Conservation (phyloP, 1,140 invertebrate species). For the Mizuhopecten yessoensis region DNA sequence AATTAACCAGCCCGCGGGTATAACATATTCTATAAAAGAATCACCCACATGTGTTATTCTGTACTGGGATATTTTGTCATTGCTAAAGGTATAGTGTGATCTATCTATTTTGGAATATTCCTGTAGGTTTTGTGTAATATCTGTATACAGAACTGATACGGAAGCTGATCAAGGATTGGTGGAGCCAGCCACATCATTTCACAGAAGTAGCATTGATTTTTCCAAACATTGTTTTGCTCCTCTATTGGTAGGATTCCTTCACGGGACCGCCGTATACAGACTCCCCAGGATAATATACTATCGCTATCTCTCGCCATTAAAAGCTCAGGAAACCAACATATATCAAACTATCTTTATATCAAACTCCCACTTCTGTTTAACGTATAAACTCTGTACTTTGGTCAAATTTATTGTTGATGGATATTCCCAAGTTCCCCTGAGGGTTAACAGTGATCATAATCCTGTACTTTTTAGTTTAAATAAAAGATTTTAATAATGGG, state of each 20-base stretch:
- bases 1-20: too few relatives aligned
- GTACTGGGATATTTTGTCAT: too few relatives aligned
- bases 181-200: background rate
- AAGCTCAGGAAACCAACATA: background rate
- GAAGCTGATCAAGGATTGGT: background rate
- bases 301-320: background rate
- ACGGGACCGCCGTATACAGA: background rate
- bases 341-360: background rate
- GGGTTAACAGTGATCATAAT: background rate
- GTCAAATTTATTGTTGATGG: background rate
- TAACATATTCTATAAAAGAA: too few relatives aligned
- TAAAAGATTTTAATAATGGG: background rate
- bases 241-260: background rate
- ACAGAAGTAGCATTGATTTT: conserved; percentile 27
- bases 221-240: conserved; percentile 3
- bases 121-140: background rate
- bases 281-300: background rate
- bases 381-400: background rate
- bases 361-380: conserved; percentile 5
- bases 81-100: too few relatives aligned
- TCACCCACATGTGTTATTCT: too few relatives aligned
- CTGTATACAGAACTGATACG: background rate
- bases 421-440: background rate
- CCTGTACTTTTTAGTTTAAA: background rate
- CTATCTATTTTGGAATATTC: background rate